phyloP scores from a whole-genome alignment of 2,113 vertebrate genomes.

The Phyllopteryx taeniolatus region DNA sequence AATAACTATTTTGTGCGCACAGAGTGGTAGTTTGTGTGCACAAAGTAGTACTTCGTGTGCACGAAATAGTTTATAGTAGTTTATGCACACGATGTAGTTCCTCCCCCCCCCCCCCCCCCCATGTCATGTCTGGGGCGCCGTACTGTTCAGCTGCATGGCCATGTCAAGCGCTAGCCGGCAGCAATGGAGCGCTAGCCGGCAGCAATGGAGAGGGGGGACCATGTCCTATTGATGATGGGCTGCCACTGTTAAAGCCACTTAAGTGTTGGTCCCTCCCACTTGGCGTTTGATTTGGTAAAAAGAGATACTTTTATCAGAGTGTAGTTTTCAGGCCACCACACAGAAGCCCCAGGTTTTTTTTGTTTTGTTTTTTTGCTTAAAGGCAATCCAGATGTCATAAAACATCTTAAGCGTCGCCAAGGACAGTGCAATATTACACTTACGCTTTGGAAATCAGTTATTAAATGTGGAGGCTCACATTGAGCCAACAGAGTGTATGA shows the following conservation, averaged over 20 bases:
- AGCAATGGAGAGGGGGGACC: too few relatives aligned
- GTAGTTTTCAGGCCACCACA: background rate
- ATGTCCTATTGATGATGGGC: background rate
- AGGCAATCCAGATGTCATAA: conserved; percentile 61
- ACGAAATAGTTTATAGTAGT: too few relatives aligned
- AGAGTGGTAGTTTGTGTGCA: too few relatives aligned
- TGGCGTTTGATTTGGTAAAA: background rate
- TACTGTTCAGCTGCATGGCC: too few relatives aligned
- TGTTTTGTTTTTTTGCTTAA: conserved; percentile 35
- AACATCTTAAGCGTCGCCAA: conserved; percentile 25
- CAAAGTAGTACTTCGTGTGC: too few relatives aligned
- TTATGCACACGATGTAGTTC: too few relatives aligned
- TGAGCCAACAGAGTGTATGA: conserved; percentile 31
- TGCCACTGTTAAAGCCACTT: background rate
- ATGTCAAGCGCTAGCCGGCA: too few relatives aligned
- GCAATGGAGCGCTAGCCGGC: too few relatives aligned
- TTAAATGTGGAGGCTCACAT: conserved; percentile 56
- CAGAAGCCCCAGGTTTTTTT: conserved; percentile 46
- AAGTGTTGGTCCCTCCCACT: background rate
- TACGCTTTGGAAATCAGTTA: conserved; percentile 51
- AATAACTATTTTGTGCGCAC: too few relatives aligned
- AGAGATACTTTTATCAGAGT: background rate
- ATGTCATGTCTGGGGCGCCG: too few relatives aligned
- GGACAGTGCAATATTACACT: conserved; percentile 37
- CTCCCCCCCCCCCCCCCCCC: too few relatives aligned